Evolutionary conservation across 2,113 vertebrate genomes (phyloP).

Genomic region (Cochlearius cochlearius): DNA sequence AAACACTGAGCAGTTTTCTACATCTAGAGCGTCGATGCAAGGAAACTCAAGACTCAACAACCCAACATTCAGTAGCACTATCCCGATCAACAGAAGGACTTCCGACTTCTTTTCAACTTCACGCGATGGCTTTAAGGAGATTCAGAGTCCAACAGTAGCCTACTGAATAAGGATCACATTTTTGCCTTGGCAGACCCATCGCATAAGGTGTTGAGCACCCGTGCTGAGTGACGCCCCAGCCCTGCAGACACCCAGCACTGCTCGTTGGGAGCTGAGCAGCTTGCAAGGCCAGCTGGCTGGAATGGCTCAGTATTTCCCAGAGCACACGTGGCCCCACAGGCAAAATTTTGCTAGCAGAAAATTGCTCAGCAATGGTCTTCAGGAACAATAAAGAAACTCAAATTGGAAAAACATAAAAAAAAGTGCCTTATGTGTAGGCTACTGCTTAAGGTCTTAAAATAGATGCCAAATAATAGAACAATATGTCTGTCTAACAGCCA

Average conservation of each 20-base stretch:
- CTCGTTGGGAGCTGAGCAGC: not conserved
- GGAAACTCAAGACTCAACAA: not conserved
- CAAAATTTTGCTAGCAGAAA: not conserved
- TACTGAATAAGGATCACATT: not conserved
- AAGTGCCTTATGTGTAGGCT: not conserved
- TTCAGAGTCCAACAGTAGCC: not conserved
- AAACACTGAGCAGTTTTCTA: not conserved
- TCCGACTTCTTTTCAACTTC: not conserved
- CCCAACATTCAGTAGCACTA: not conserved
- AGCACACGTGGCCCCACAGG: not conserved
- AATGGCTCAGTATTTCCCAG: not conserved
- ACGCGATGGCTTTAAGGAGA: not conserved
- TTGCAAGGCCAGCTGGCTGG: not conserved
- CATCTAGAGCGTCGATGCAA: not conserved
- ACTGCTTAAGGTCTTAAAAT: not conserved
- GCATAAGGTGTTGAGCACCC: not conserved
- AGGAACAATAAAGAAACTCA: not conserved
- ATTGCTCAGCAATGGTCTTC: not conserved
- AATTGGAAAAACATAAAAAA: not conserved
- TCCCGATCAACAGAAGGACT: not conserved
- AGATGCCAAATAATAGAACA: not conserved
- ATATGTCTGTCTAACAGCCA: not conserved
- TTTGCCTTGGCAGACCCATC: not conserved
- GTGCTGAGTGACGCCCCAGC: not conserved
- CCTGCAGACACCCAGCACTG: fast-evolving